phyloP scores from a whole-genome alignment of 2,888 invertebrate genomes.

The Nomada hirtipes region DNA sequence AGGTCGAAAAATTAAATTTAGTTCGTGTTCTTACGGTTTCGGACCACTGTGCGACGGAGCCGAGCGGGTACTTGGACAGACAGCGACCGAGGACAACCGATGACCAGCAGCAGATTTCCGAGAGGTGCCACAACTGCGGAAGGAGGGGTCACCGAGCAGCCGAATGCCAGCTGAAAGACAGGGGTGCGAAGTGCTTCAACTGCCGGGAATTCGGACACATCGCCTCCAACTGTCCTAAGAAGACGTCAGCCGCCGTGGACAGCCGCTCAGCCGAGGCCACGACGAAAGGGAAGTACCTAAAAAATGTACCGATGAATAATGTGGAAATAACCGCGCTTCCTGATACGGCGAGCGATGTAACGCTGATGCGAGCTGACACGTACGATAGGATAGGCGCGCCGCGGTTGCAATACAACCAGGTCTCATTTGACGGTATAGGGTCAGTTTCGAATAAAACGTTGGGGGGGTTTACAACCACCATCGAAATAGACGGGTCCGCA shows the following conservation, averaged over 20 bases:
- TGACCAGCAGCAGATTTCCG: neutral
- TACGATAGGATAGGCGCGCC: constrained; percentile 6
- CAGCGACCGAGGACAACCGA: neutral
- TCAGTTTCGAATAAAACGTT: neutral
- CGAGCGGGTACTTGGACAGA: neutral
- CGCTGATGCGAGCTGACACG: constrained; percentile 2
- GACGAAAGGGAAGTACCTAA: neutral
- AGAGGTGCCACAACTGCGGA: constrained; percentile 10
- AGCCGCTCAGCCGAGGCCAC: neutral
- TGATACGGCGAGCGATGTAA: constrained; percentile 17
- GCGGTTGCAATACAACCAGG: neutral
- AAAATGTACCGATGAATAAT: neutral
- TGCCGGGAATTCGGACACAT: constrained; percentile 2
- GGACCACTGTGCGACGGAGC: too few relatives aligned
- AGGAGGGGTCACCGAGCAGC: neutral
- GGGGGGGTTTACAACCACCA: neutral
- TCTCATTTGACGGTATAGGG: neutral
- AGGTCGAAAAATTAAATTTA: too few relatives aligned
- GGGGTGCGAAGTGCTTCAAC: neutral
- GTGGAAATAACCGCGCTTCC: neutral
- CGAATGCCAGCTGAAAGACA: neutral
- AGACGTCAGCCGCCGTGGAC: neutral
- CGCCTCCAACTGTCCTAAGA: neutral
- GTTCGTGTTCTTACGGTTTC: too few relatives aligned
- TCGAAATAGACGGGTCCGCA: neutral